phyloP scores from a whole-genome alignment of 2,797 vertebrate species.

The Sphaeramia orbicularis region DNA sequence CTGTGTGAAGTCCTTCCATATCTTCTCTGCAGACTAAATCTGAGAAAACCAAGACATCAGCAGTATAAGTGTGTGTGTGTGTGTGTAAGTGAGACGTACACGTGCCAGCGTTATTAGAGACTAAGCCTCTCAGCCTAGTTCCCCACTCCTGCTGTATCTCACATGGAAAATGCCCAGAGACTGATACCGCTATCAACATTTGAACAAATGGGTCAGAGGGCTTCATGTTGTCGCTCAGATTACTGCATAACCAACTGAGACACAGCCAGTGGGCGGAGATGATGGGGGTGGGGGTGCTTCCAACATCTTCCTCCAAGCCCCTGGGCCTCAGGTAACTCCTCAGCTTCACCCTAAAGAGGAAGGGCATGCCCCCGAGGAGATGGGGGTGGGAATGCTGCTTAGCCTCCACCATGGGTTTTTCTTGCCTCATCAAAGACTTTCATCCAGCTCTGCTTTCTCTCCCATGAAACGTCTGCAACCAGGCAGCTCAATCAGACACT shows the following conservation, averaged over 20 bases:
- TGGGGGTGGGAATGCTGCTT: slow-evolving; percentile 48
- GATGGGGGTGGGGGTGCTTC: slow-evolving; percentile 15
- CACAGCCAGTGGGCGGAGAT: slow-evolving; percentile 41
- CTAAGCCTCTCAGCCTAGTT: slow-evolving; percentile 57
- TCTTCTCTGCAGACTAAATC: slow-evolving; percentile 42
- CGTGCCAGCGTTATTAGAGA: slow-evolving; percentile 50
- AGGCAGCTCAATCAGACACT: slow-evolving; percentile 65
- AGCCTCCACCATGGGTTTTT: slow-evolving; percentile 46
- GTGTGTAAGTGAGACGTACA: slow-evolving; percentile 15
- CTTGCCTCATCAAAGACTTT: slow-evolving; percentile 68
- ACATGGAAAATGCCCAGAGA: slow-evolving; percentile 53
- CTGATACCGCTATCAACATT: slow-evolving; percentile 58
- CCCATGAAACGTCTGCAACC: slow-evolving; percentile 54
- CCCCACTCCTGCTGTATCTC: slow-evolving; percentile 48
- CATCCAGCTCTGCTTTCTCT: slow-evolving; percentile 54
- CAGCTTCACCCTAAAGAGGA: slow-evolving; percentile 57
- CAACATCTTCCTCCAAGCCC: slow-evolving; percentile 38
- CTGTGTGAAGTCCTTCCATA: slow-evolving; percentile 47
- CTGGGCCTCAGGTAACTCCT: slow-evolving; percentile 56
- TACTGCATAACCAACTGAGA: slow-evolving; percentile 61
- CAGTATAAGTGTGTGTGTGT: slow-evolving; percentile 24
- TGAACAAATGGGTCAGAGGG: slow-evolving; percentile 71
- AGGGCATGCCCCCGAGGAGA: slow-evolving; percentile 47
- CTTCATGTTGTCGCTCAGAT: slow-evolving; percentile 65
- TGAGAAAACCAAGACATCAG: slow-evolving; percentile 54